Evolutionary conservation across 2,797 vertebrate genomes (phyloP), one percentile per base, ranked within the genome.

Genomic region (Danio jaintianensis): DNA sequence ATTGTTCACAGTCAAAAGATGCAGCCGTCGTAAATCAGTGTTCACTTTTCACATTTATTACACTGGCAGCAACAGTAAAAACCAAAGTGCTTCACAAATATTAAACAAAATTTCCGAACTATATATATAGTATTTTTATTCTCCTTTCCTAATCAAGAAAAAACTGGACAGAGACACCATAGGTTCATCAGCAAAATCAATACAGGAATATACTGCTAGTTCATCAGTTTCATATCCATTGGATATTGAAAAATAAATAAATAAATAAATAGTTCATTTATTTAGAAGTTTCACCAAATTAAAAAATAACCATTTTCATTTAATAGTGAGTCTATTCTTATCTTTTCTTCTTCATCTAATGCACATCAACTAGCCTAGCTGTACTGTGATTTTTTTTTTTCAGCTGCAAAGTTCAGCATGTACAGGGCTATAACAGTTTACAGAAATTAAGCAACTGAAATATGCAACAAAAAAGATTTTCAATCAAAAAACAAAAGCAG

Each of bases 31-130:
- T 61, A 42, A 22, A 50, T 20, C 9, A 45, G 70, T 84, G 77
- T 82, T 81, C 87, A 83, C 55, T 85, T 89, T 91, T 90, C 64
- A 89, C 82, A 82, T 95, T 93, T 94, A 94, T 94, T 94, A 85
- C 81, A 89, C 91, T 90, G 91, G 92, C 90, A 93, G 89, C 89
- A 89, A 94, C 91, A 94, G 89, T 87, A 91, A 93, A n/a, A 92
- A 92, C 87, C 87, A 91, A 86, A 90, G 85, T 86, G 79, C 91
- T 89, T 90, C 89, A 93, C 93, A 92, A 92, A 71, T 62, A 47
- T 38, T 5, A 10, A 48, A 73, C 7, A 18, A 56, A 90, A 89
- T 90, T 72, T 90, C 12, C 52, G 88, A 94, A 92, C 91, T 92
- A 94, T 73, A 86, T 69, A 36, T 91, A 88, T 91, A 76, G 88